Percentiles rank a stretch among this genome's conserved stretches.
Conservation (phyloP, 2,797 vertebrate genomes). For the Okamejei kenojei region DNA sequence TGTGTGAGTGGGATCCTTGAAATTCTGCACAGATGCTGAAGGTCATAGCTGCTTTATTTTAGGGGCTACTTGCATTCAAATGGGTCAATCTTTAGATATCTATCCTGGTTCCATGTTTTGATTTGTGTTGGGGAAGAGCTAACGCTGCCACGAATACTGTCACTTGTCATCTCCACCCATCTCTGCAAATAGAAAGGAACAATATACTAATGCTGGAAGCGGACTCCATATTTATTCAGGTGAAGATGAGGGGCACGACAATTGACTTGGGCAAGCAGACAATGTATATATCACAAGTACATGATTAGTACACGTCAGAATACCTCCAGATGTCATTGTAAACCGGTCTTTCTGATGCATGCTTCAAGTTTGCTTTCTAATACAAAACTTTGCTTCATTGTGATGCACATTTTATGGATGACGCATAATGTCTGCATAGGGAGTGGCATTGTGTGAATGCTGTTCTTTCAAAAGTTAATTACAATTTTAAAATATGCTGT, state of each 20-base stretch:
- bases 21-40: background rate
- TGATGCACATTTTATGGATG: background rate
- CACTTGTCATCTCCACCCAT: background rate
- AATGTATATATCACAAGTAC: background rate
- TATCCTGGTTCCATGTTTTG: background rate
- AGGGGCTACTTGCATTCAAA: background rate
- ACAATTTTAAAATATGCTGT: background rate
- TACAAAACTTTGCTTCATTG: conserved; percentile 16
- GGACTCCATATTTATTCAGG: background rate
- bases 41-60: background rate
- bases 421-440: background rate
- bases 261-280: background rate
- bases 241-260: background rate
- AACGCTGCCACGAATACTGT: background rate
- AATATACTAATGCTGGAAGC: background rate
- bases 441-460: background rate
- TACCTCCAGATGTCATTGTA: background rate
- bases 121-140: background rate
- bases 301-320: background rate
- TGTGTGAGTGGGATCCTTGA: background rate
- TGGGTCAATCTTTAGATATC: background rate
- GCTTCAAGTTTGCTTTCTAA: background rate
- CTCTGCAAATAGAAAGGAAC: background rate
- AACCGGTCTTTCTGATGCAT: background rate
- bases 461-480: background rate